phyloP scores from a whole-genome alignment of 1,140 invertebrate genomes.

The Parasteatoda tepidariorum region DNA sequence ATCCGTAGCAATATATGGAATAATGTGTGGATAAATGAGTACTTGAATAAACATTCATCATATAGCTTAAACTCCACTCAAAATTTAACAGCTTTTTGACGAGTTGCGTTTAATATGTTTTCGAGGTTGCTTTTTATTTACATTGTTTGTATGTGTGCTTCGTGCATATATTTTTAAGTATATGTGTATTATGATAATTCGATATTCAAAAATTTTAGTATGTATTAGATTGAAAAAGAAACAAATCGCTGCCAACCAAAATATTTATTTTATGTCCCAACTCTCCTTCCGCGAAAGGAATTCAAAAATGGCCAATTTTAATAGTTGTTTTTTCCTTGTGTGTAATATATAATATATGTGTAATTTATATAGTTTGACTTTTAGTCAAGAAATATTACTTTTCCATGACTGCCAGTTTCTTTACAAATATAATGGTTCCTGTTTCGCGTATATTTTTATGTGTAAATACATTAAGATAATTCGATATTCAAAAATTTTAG shows the following conservation, averaged over 20 bases:
- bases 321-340: too few species aligned
- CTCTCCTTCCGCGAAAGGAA: too few species aligned
- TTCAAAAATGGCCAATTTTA: too few species aligned
- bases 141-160: background rate
- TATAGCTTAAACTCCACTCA: background rate
- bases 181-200: background rate
- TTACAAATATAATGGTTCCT: too few species aligned
- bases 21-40: background rate
- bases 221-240: too few species aligned
- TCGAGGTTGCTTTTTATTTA: background rate
- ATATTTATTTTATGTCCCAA: too few species aligned
- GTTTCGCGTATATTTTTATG: background rate
- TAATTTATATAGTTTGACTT: too few species aligned
- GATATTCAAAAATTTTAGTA: background rate
- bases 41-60: background rate
- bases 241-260: too few species aligned
- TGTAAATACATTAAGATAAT: background rate
- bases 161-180: background rate
- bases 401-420: too few species aligned
- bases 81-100: background rate
- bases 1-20: background rate
- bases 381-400: too few species aligned
- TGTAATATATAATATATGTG: too few species aligned
- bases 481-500: background rate
- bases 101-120: background rate